Conservation (phyloP, 2,888 invertebrate species). For the Ornithoptera alexandrae region DNA sequence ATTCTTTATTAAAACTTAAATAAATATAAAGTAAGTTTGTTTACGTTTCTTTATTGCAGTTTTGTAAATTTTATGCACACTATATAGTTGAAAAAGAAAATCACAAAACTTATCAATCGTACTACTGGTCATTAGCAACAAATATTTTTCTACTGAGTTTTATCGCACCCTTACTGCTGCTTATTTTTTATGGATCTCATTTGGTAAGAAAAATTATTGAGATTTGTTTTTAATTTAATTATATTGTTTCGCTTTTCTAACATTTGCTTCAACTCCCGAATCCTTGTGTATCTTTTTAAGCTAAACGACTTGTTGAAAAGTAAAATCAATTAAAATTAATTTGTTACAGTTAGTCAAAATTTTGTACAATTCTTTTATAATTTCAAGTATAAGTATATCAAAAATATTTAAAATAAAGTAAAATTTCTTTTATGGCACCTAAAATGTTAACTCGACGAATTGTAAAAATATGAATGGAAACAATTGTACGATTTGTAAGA, state of each 20-base stretch:
- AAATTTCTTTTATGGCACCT: too few species aligned
- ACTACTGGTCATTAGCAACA: neutral
- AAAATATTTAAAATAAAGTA: too few species aligned
- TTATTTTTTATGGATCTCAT: constrained; percentile 10
- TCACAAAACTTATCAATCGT: constrained; percentile 15
- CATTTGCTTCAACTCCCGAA: neutral
- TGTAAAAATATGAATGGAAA: too few species aligned
- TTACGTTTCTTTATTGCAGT: constrained; percentile 4
- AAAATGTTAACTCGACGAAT: too few species aligned
- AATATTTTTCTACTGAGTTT: constrained; percentile 2
- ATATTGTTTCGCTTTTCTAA: neutral
- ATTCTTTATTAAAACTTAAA: too few species aligned
- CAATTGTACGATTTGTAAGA: too few species aligned
- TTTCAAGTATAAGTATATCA: too few species aligned
- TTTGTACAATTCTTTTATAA: too few species aligned
- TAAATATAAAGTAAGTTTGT: neutral
- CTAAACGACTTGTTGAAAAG: too few species aligned
- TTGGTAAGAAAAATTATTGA: neutral
- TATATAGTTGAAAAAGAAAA: constrained; percentile 13
- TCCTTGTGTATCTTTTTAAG: too few species aligned
- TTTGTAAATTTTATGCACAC: neutral
- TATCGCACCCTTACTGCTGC: constrained; percentile 1
- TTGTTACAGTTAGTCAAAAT: too few species aligned
- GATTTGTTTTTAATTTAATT: neutral
- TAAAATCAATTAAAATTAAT: too few species aligned